A percentile compares a stretch with the other conserved stretches of the same genome.
Conservation (phyloP, 1,140 invertebrate genomes). For the Drosophila varians region DNA sequence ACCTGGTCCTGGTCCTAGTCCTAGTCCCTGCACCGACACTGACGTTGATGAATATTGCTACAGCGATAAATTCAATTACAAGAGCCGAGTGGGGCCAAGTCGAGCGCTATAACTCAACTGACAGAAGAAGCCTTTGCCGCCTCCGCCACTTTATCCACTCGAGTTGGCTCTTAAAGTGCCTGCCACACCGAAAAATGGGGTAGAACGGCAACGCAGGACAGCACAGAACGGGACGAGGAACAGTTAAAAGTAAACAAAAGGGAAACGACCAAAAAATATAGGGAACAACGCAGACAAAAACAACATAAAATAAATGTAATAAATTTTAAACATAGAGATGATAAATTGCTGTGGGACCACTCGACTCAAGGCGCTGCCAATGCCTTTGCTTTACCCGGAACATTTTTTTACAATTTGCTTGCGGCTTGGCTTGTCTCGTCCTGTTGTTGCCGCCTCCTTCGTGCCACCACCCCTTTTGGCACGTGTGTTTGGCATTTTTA, state of each 20-base stretch:
- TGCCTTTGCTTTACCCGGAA: conserved; percentile 23
- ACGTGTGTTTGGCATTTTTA: conserved; percentile 66
- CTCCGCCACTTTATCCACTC: conserved; percentile 49
- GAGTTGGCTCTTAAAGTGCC: conserved; percentile 65
- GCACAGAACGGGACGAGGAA: conserved; percentile 13
- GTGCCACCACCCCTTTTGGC: conserved; percentile 1
- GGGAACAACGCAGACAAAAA: conserved; percentile 41
- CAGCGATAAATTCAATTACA: conserved; percentile 77
- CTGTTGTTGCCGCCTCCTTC: not conserved
- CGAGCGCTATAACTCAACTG: conserved; percentile 65
- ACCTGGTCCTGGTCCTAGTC: conserved; percentile 6
- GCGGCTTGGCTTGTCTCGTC: conserved; percentile 61
- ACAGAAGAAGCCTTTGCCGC: conserved; percentile 50
- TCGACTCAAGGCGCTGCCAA: conserved; percentile 69
- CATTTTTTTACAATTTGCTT: conserved; percentile 81
- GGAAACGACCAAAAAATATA: conserved; percentile 28
- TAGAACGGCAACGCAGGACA: no score
- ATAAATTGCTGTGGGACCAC: conserved; percentile 80
- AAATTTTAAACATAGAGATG: conserved; percentile 82
- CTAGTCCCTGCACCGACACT: not conserved
- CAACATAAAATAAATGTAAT: conserved; percentile 82
- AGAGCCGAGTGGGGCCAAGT: conserved; percentile 43
- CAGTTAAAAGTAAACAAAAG: conserved; percentile 51
- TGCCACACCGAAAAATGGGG: conserved; percentile 42
- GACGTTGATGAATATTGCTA: conserved; percentile 76